Evolutionary conservation across 2,797 vertebrate genomes (phyloP).

Genomic region (Lophotriccus pileatus): DNA sequence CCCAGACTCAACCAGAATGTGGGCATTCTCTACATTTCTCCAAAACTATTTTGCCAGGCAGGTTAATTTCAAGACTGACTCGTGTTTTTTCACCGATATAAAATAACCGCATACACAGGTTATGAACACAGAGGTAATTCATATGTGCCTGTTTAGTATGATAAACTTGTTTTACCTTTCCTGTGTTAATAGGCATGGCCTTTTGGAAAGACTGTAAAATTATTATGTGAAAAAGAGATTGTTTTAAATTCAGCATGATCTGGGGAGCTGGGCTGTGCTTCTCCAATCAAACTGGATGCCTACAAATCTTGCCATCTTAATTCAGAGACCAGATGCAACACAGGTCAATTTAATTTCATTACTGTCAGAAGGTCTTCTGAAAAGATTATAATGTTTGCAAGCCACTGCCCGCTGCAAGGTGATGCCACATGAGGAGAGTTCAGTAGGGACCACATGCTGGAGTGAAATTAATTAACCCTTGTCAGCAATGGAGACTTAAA

Average conservation of each 20-base stretch:
- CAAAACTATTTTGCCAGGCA: neutral
- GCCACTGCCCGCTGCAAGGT: neutral
- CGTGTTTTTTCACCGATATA: neutral
- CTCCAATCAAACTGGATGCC: neutral
- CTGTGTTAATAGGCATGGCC: neutral
- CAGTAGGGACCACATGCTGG: neutral
- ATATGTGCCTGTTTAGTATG: neutral
- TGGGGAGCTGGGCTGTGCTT: neutral
- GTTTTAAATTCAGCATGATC: conserved; percentile 21
- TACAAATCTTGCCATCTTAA: conserved; percentile 56
- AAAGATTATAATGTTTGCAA: conserved; percentile 40
- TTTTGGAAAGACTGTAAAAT: neutral
- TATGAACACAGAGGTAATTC: neutral
- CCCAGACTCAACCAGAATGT: neutral
- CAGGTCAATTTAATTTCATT: conserved; percentile 69
- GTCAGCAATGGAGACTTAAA: conserved; percentile 17
- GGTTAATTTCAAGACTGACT: neutral
- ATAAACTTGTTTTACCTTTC: conserved; percentile 10
- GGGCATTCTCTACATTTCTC: neutral
- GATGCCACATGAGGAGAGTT: conserved; percentile 44
- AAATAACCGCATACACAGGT: neutral
- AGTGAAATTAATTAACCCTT: conserved; percentile 63
- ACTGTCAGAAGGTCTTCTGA: conserved; percentile 42
- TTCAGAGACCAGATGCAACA: conserved; percentile 36
- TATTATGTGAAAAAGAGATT: neutral